Evolutionary conservation across 2,888 invertebrate genomes (phyloP), one percentile per base, ranked within the genome.

Genomic region (Laothoe populi): DNA sequence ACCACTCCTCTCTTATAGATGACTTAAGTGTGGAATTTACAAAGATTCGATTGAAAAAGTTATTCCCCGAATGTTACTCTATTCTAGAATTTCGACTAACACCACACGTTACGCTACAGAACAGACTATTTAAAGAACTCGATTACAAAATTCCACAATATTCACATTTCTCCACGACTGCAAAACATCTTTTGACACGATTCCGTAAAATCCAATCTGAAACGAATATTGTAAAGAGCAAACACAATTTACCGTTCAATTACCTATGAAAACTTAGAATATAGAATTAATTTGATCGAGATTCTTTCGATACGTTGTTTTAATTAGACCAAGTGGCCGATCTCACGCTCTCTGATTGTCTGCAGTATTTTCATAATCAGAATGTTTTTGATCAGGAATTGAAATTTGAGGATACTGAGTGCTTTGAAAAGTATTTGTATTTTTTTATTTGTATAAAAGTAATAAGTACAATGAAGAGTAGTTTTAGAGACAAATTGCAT

Each of bases 181-280:
- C 11, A 26, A 49, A 49, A 31, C 10, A 23, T n/a, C n/a, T 31
- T 10, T 10, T 53, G 49, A 19, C 49, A 31, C 19, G 19, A 35
- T 53, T 53, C 35, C 35, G 21, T 24, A 24, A 40, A 58, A 44
- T 58, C 42, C 42, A 23, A 24, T 42, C 35, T 35, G 31, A 19
- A 53, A 19, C 35, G 53, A 26, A 48, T 53, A 31, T 53, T 35
- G 35, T 35, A 31, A 35, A 35, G 23, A 21, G 23, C 42, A 58
- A 57, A 57, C 57, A 57, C 38, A 68, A 65, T 62, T 70, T 66
- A 35, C 35, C 35, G 35, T 70, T 72, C 82, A 82, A 82, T 84
- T 79, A 82, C 73, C 72, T 78, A 75, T 78, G 77, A 79, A 75
- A 83, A 80, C 81, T 79, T 74, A 70, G 63, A 69, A 73, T 73